Conservation (phyloP, 64 coral and sea anemone genomes). For the Pocillopora verrucosa region DNA sequence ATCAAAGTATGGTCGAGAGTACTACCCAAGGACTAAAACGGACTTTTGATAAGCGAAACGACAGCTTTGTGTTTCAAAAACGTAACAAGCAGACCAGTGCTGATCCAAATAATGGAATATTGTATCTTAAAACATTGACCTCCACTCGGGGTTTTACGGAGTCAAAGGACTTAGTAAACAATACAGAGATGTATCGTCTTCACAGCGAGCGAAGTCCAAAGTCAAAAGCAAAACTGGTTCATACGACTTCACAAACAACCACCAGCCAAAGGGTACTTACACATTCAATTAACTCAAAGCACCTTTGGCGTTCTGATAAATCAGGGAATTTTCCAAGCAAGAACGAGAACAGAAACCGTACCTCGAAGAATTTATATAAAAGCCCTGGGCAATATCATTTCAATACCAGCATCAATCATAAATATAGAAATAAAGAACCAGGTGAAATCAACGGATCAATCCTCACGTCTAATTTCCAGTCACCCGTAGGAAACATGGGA, state of each 20-base stretch:
- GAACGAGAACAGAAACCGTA: not conserved
- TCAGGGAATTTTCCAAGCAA: not conserved
- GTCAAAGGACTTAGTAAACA: not conserved
- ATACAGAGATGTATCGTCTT: not conserved
- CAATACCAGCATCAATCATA: not conserved
- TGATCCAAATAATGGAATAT: not conserved
- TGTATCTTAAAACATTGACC: not conserved
- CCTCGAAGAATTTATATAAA: not conserved
- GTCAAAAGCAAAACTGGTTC: not conserved
- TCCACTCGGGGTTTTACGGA: not conserved
- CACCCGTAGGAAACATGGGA: not conserved
- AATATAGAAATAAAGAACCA: not conserved
- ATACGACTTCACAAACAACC: not conserved
- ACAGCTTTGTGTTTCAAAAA: not conserved
- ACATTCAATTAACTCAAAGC: constrained; percentile 16
- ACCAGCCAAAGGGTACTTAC: not conserved
- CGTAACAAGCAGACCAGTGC: not conserved
- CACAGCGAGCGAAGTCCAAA: not conserved
- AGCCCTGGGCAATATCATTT: not conserved
- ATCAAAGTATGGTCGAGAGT: not conserved
- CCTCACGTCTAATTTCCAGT: not conserved
- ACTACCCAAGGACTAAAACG: not conserved
- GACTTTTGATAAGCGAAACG: not conserved
- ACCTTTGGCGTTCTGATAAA: constrained; percentile 17
- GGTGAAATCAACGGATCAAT: not conserved